Base-by-base conservation (phyloP, 2,113 vertebrate species). In the Cavia porcellus region DNA sequence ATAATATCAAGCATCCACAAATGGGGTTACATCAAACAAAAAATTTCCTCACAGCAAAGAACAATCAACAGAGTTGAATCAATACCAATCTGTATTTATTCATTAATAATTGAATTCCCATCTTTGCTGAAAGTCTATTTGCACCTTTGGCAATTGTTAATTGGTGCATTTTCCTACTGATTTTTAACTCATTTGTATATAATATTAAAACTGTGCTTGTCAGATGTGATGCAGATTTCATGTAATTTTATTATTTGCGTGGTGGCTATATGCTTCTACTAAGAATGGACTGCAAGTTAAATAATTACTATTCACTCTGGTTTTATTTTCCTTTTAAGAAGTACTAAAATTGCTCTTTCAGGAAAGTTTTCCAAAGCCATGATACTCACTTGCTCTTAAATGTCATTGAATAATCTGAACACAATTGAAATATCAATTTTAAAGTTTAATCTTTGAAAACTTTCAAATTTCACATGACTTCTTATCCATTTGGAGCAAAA, bases 381-480 rank as follows among this genome's bases (percentile, higher is more conserved):
- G 72, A 61, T 38, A 61, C 8, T 42, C 42, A 94, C 6, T 24
- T 59, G 50, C 74, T 81, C 55, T 88, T 93, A 93, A 74, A 35
- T 72, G 64, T 84, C 66, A 87, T 57, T 79, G 81, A 90, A 32
- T 57, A 57, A 96, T 64, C 59, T 77, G 24, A 94, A 52, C 25
- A 86, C 64, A 62, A 95, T 79, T 35, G n/a, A 62, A 80, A 90
- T 68, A 87, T 38, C 42, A 47, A 64, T 68, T 50, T 93, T 66
- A 7, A 66, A 42, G 42, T 79, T 84, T 72, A 70, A 45, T 22
- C 22, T 81, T 28, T 45, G 5, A 87, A 85, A 88, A 28, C 13
- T 10, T 50, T 19, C 28, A 85, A 50, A 75, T 81, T 85, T 90
- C 77, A 64, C 35, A 61, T 61, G 50, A 32, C 30, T 57, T 66